phyloP scores from a whole-genome alignment of 2,888 invertebrate genomes.

The Melanostoma mellinum region DNA sequence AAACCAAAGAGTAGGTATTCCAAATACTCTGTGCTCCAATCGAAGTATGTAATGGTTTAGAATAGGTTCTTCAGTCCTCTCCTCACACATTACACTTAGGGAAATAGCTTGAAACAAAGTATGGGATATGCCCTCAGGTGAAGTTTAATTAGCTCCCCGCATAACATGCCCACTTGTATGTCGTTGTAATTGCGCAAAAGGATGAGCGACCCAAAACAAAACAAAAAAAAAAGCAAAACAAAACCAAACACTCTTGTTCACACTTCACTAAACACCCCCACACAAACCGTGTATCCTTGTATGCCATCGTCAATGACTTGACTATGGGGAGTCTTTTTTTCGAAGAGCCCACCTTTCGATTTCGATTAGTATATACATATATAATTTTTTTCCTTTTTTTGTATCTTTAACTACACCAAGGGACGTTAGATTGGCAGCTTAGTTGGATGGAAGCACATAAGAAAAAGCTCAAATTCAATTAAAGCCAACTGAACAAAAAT shows the following conservation, averaged over 20 bases:
- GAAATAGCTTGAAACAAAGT: conserved; percentile 10
- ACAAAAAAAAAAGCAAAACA: conserved; percentile 1
- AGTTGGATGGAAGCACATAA: conserved; percentile 29
- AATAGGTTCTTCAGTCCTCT: no score
- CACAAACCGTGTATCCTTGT: conserved; percentile 2
- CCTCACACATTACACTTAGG: conserved; percentile 3
- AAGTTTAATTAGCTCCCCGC: conserved; percentile 57
- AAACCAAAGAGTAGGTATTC: conserved; percentile 5
- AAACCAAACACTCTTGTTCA: conserved; percentile 35
- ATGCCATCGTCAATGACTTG: not conserved
- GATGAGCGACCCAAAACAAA: conserved; percentile 20
- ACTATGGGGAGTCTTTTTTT: conserved; percentile 15
- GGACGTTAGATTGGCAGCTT: conserved; percentile 59
- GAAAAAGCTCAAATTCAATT: conserved; percentile 59
- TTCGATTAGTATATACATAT: conserved; percentile 28
- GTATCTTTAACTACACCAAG: conserved; percentile 36
- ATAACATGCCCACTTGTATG: not conserved
- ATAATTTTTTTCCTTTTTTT: conserved; percentile 31
- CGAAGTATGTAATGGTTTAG: no score
- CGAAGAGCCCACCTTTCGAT: conserved; percentile 22
- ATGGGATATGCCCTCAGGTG: conserved; percentile 48
- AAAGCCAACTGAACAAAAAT: conserved; percentile 39
- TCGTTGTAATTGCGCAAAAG: conserved; percentile 44
- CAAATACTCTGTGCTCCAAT: no score
- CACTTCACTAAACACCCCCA: conserved; percentile 35